Base-by-base conservation (phyloP, 2,797 vertebrate species). In the Bradypodion pumilum region DNA sequence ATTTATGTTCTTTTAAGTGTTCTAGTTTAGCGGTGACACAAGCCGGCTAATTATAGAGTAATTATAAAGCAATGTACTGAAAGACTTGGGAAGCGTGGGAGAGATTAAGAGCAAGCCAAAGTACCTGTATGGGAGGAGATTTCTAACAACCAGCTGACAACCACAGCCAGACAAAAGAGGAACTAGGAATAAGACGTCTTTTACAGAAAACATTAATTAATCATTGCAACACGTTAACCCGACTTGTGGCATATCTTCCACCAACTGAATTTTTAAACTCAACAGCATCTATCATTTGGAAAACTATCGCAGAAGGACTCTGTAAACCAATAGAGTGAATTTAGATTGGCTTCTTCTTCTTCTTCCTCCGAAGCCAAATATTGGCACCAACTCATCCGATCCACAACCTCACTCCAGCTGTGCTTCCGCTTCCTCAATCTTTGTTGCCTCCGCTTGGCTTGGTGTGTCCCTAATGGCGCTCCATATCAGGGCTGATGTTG, bases 1-100 rank as follows among this genome's bases (percentile, higher is more conserved):
- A 78, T 84, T 78, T 49, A 76, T 84, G 66, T 72, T 78, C 82
- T 63, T 78, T 78, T 78, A 72, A 72, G 74, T 52, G 78, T 78
- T 78, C 82, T 37, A 35, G 52, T 62, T 52, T 66, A 21, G 40
- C 29, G 52, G 75, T 78, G 75, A 62, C 66, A 84, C 66, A 37
- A 78, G 75, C 49, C 56, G 21, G 66, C 82, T 78, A 84, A 84
- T 84, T 84, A 84, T 78, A 62, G 75, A 72, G 75, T 78, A 84
- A 84, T 84, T 84, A 78, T 72, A 37, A 78, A 78, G 82, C 29
- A 70, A 49, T 37, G 75, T 37, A 62, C 52, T 46, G 75, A 62
- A 62, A 49, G 82, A 62, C 40, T 84, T 78, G 35, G 40, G 40
- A 8, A 37, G 82, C 66, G 52, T 37, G 82, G 82, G 82, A 78